Percentiles rank a stretch among this genome's conserved stretches.
Evolutionary conservation across 2,113 vertebrate species (phyloP).

Genomic region (Pelusios castaneus): DNA sequence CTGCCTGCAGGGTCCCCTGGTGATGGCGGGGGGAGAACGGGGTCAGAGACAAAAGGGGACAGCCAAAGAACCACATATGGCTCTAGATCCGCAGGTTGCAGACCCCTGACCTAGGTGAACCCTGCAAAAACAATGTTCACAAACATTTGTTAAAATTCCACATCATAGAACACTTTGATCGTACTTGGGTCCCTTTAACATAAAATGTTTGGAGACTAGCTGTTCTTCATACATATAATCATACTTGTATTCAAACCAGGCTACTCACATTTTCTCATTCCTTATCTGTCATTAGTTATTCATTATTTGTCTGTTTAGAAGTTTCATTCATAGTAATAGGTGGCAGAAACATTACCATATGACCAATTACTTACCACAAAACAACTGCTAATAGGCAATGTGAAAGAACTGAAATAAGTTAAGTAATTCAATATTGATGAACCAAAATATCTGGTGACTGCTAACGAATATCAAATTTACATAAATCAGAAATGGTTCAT

Average conservation of each 20-base stretch:
- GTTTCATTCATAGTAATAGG: background rate
- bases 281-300: background rate
- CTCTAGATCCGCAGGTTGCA: too few species aligned
- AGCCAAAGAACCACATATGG: too few species aligned
- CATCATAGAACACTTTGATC: background rate
- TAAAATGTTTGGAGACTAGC: background rate
- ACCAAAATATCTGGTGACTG: background rate
- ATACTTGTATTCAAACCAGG: background rate
- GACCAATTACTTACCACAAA: background rate
- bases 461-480: background rate
- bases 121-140: background rate
- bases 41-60: too few species aligned
- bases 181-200: background rate
- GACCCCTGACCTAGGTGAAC: too few species aligned
- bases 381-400: background rate
- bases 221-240: background rate
- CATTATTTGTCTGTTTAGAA: background rate
- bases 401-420: background rate
- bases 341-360: fast-evolving
- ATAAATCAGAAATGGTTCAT: background rate
- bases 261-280: background rate
- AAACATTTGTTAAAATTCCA: background rate
- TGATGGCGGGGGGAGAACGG: too few species aligned
- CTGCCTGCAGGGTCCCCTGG: too few species aligned
- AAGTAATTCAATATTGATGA: background rate